phyloP scores from a whole-genome alignment of 2,888 invertebrate species.

The Phyllotreta cruciferae region DNA sequence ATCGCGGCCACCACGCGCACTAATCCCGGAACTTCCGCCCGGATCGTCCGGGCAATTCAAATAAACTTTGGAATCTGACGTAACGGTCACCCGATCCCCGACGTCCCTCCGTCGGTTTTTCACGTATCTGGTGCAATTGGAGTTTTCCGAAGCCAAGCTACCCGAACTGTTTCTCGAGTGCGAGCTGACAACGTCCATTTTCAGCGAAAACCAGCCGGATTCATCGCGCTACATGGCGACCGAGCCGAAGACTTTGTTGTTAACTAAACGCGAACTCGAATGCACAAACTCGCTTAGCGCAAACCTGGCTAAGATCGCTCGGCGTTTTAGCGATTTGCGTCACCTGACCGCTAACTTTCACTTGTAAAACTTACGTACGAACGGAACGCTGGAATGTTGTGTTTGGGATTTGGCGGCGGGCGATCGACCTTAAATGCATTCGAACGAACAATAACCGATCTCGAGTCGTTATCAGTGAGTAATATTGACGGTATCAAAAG shows the following conservation, averaged over 20 bases:
- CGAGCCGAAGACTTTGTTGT: conserved; percentile 11
- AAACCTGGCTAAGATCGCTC: conserved; percentile 25
- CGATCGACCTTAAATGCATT: too few relatives aligned
- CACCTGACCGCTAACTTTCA: conserved; percentile 32
- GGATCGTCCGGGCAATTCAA: conserved; percentile 53
- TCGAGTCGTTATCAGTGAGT: too few relatives aligned
- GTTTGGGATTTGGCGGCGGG: background rate
- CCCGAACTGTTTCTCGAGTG: conserved; percentile 30
- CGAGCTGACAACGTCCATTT: conserved; percentile 27
- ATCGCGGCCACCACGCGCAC: conserved; percentile 36
- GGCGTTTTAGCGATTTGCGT: conserved; percentile 21
- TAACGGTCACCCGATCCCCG: conserved; percentile 68
- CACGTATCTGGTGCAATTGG: conserved; percentile 11
- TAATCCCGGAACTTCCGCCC: conserved; percentile 14
- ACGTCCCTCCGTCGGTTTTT: conserved; percentile 63
- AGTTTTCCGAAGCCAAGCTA: conserved; percentile 25
- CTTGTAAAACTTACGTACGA: conserved; percentile 10
- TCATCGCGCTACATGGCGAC: background rate
- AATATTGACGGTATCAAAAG: too few relatives aligned
- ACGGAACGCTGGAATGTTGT: conserved; percentile 20
- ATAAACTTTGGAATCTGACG: conserved; percentile 66
- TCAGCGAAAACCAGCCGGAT: background rate
- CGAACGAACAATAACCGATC: too few relatives aligned
- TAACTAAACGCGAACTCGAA: background rate
- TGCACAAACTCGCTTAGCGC: conserved; percentile 2